These are phyloP conservation scores for Anaspis maculata DNA, from an alignment of 2,888 invertebrate genomes.

Conservation along the genomic window DNA sequence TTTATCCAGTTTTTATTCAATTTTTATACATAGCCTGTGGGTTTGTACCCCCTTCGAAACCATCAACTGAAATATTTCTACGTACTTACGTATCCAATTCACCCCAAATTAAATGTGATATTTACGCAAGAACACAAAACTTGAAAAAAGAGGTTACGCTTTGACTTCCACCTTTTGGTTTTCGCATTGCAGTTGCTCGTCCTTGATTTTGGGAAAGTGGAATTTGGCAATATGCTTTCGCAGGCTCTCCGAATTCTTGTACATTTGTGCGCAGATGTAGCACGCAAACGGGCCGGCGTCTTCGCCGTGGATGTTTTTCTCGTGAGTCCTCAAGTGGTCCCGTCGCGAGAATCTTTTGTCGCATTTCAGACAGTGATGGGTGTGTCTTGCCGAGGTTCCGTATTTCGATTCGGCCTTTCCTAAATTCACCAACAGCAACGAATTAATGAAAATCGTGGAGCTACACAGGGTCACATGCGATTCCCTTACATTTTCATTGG, in stretches of 20 bases:
- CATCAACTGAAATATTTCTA: no score
- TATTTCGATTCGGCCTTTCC: slow-evolving; percentile 30
- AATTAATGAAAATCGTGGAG: no score
- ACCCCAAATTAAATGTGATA: no score
- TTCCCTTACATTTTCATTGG: no score
- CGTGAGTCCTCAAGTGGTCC: slow-evolving; percentile 43
- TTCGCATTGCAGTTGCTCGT: no score
- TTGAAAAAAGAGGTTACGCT: slow-evolving; percentile 12
- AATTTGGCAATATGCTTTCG: slow-evolving; percentile 43
- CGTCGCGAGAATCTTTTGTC: slow-evolving; percentile 39
- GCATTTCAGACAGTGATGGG: slow-evolving; percentile 40
- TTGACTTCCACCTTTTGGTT: slow-evolving; percentile 29
- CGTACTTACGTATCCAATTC: no score
- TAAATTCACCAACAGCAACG: slow-evolving; percentile 26
- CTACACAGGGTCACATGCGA: no score
- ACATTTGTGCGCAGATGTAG: slow-evolving; percentile 40
- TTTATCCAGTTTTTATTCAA: no score
- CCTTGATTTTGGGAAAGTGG: slow-evolving; percentile 33
- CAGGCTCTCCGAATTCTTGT: slow-evolving; percentile 43
- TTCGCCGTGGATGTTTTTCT: slow-evolving; percentile 44
- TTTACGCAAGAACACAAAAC: background rate
- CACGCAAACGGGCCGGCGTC: slow-evolving; percentile 43
- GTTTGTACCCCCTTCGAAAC: no score
- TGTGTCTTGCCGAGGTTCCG: slow-evolving; percentile 21
- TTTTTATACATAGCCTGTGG: no score